Percentiles rank a stretch among this genome's conserved stretches.
phyloP scores from a whole-genome alignment of 2,113 vertebrate species.

The Coturnix japonica region DNA sequence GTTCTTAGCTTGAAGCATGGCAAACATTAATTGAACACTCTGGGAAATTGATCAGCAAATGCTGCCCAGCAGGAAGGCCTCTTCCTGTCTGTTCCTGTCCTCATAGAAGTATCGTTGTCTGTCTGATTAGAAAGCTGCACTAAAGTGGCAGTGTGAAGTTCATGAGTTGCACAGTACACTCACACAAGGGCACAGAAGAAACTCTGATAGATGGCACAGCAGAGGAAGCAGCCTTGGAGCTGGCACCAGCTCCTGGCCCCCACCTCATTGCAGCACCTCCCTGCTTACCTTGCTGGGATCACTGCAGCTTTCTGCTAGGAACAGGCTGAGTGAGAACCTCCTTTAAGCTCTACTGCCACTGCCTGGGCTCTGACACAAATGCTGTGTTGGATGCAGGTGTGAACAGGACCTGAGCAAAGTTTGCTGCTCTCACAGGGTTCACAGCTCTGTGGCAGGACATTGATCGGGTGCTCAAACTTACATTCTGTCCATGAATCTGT shows the following conservation, averaged over 20 bases:
- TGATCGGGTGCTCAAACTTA: neutral
- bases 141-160: neutral
- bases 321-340: neutral
- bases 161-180: neutral
- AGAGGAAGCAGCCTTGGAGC: neutral
- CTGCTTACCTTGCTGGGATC: neutral
- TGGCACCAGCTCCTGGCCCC: fast-evolving
- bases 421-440: neutral
- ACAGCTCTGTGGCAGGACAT: neutral
- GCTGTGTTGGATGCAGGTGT: neutral
- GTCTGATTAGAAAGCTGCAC: neutral
- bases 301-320: neutral
- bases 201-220: neutral
- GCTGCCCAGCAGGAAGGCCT: neutral
- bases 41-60: neutral
- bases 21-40: neutral
- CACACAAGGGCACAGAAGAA: neutral
- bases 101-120: neutral
- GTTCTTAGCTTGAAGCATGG: neutral
- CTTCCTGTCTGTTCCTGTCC: neutral
- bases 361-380: neutral
- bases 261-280: fast-evolving
- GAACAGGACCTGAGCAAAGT: neutral
- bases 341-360: neutral
- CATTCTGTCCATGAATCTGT: neutral